Evolutionary conservation across 92 coral and sea anemone genomes (phyloP), one percentile per base, ranked within the genome.

Genomic region (Montipora capitata): DNA sequence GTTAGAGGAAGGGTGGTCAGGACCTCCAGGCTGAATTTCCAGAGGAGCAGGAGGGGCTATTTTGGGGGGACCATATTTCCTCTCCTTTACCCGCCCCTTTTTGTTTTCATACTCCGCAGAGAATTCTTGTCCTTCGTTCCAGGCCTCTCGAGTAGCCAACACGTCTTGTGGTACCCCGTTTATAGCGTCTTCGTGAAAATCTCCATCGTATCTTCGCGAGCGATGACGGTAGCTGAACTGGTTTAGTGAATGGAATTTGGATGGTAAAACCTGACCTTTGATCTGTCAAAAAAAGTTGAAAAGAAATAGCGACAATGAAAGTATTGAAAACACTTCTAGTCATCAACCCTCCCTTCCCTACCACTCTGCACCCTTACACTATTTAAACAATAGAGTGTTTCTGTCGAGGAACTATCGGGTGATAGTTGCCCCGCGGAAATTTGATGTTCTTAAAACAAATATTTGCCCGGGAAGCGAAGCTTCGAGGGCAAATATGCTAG

Each of bases 41-140:
- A 43, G 41, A 7, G 74, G 56, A 27, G 35, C 35, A 2, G 56
- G 82, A 40, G 6, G 74, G 64, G 45, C 52, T 8, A 69, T 51
- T 35, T 52, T 43, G 51, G 56, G 43, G 9, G 84, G 87, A 20
- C 87, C 90, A 56, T 52, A 44, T 14, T 83, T 80, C 40, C 81
- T 98, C 74, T 92, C 96, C 48, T 77, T 87, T 0, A 94, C 84
- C 40, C 91, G 96, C 40, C 96, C 96, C 76, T 92, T 76, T 58
- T 87, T 93, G 51, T 84, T 89, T 65, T 84, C 87, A 79, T 94
- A 94, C 54, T 81, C 82, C 2, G 87, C 84, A 40, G 95, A 65
- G 84, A 97, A 97, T 35, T 78, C 81, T 8, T 93, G 89, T 6
- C 99, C 99, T 8, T 97, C 99, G 73, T 86, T 86, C 99, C 99